phyloP scores from a whole-genome alignment of 2,888 invertebrate genomes.

The Erebia epiphron region DNA sequence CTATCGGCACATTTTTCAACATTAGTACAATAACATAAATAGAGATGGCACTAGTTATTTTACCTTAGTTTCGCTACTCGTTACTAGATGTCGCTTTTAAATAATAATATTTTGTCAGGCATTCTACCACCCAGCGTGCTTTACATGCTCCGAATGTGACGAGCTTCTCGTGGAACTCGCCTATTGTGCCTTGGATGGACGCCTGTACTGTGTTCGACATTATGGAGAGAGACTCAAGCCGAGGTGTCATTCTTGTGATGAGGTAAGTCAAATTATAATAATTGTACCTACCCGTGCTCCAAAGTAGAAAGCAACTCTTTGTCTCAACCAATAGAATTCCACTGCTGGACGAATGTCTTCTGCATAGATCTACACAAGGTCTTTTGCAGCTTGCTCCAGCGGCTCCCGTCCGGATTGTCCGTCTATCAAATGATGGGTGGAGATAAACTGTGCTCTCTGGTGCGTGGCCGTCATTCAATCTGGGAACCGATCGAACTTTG shows the following conservation, averaged over 20 bases:
- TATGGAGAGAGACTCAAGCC: constrained; percentile 98
- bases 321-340: too few species aligned
- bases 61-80: constrained; percentile 40
- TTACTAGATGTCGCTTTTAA: constrained; percentile 48
- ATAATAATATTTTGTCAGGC: constrained; percentile 58
- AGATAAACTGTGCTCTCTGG: too few species aligned
- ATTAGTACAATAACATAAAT: too few species aligned
- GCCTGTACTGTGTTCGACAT: constrained; percentile 96
- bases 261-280: constrained; percentile 87
- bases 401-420: too few species aligned
- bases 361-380: too few species aligned
- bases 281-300: neutral
- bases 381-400: too few species aligned
- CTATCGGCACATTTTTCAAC: neutral
- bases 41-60: neutral
- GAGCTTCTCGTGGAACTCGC: constrained; percentile 98
- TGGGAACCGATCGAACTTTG: too few species aligned
- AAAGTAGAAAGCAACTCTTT: too few species aligned
- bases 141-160: constrained; percentile 93
- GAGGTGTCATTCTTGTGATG: constrained; percentile 98
- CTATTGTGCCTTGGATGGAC: constrained; percentile 95
- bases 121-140: constrained; percentile 97
- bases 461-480: too few species aligned
- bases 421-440: too few species aligned
- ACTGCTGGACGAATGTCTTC: too few species aligned